A percentile compares a stretch with the other conserved stretches of the same genome.
Conservation (phyloP, 2,113 vertebrate species). For the Clarias batrachus region DNA sequence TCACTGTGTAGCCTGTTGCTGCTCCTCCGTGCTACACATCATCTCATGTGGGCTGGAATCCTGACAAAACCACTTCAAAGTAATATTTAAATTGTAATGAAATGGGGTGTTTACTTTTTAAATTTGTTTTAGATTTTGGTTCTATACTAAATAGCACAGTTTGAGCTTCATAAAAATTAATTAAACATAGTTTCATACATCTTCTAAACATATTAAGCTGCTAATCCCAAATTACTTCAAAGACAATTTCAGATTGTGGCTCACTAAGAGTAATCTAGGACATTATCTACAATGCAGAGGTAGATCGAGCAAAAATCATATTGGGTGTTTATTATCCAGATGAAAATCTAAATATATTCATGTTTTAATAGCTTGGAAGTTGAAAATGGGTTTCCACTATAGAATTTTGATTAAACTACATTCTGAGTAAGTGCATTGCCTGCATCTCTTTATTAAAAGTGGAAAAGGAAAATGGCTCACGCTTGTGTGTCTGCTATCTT, state of each 20-base stretch:
- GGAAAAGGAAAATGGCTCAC: too few species aligned
- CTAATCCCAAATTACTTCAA: not conserved
- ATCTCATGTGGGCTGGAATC: too few species aligned
- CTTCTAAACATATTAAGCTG: not conserved
- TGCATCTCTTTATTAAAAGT: not conserved
- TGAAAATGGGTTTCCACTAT: not conserved
- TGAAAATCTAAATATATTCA: not conserved
- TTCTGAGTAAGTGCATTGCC: not conserved
- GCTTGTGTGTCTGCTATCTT: too few species aligned
- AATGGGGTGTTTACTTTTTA: not conserved
- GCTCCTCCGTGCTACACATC: too few species aligned
- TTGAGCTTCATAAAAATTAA: not conserved
- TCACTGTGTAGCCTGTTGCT: too few species aligned
- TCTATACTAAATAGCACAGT: not conserved
- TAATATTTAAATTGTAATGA: not conserved
- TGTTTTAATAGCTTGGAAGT: not conserved
- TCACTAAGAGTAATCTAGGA: not conserved
- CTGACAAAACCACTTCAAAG: not conserved
- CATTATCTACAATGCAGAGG: not conserved
- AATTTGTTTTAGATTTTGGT: not conserved
- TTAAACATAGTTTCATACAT: not conserved
- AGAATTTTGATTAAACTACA: not conserved
- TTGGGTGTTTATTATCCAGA: not conserved
- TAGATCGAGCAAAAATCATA: not conserved
- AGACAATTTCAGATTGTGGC: not conserved